Percentiles rank a stretch among this genome's conserved stretches.
These are phyloP conservation scores for Laticauda laticaudata DNA, from an alignment of 2,113 vertebrate species.

Conservation along the genomic window DNA sequence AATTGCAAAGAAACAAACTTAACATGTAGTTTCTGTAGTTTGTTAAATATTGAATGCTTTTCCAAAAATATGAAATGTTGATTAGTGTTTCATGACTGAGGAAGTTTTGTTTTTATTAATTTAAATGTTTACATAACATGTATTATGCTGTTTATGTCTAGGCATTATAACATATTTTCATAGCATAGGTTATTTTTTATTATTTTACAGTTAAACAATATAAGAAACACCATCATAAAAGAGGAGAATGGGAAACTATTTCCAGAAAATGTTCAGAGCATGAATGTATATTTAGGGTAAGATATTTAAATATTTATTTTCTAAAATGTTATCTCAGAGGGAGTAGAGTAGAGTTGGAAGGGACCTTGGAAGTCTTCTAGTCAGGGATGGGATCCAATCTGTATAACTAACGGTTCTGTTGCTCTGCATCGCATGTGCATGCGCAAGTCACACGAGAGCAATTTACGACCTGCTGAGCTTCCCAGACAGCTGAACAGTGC, in stretches of 20 bases:
- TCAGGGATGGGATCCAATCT: no score
- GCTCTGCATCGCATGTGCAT: no score
- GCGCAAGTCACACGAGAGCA: no score
- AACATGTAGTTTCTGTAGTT: not conserved
- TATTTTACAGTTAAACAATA: conserved; percentile 71
- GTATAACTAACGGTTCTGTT: no score
- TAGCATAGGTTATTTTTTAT: not conserved
- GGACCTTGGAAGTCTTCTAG: no score
- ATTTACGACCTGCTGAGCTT: no score
- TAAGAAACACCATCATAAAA: conserved; percentile 70
- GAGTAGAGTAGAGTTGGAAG: no score
- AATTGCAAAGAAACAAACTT: not conserved
- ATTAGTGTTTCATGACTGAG: not conserved
- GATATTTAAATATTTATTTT: conserved; percentile 23
- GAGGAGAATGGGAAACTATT: conserved; percentile 63
- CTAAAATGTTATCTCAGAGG: not conserved
- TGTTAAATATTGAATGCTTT: not conserved
- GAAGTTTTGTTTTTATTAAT: not conserved
- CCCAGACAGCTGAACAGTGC: no score
- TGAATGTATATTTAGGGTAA: conserved; percentile 85
- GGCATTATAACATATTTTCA: not conserved
- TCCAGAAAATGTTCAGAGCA: conserved; percentile 78
- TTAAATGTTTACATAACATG: no score
- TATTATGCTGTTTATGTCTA: not conserved
- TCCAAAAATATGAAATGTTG: not conserved